Evolutionary conservation across 2,113 vertebrate genomes (phyloP).

Genomic region (Marcusenius ussheri): DNA sequence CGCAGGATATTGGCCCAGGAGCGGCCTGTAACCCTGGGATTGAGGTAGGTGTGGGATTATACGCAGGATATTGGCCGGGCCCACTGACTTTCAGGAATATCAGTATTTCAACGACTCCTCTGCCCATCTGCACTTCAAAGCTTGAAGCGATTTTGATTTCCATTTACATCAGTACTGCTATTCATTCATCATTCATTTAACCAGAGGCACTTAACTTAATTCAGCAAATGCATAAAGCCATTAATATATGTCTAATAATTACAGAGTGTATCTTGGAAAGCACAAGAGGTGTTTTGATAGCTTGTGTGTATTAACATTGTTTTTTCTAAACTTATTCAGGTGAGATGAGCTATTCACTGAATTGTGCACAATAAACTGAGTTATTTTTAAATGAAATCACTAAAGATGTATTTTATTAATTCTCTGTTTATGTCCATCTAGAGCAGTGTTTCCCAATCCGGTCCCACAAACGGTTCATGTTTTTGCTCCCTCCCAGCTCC

Average conservation of each 20-base stretch:
- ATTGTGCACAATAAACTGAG: background rate
- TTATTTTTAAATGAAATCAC: background rate
- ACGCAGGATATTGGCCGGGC: background rate
- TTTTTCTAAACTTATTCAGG: background rate
- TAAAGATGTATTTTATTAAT: background rate
- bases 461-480: background rate
- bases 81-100: background rate
- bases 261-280: background rate
- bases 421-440: background rate
- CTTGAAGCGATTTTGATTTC: background rate
- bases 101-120: background rate
- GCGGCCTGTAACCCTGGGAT: background rate
- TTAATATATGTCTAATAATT: background rate
- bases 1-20: no score
- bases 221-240: background rate
- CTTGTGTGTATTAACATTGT: background rate
- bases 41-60: background rate
- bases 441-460: background rate
- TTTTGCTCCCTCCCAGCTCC: background rate
- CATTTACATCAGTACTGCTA: background rate
- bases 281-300: background rate
- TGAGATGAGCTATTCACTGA: background rate
- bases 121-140: background rate
- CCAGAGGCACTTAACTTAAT: background rate
- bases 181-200: background rate